Base-by-base conservation (phyloP, 2,888 invertebrate species). In the Drepanosiphum platanoidis region DNA sequence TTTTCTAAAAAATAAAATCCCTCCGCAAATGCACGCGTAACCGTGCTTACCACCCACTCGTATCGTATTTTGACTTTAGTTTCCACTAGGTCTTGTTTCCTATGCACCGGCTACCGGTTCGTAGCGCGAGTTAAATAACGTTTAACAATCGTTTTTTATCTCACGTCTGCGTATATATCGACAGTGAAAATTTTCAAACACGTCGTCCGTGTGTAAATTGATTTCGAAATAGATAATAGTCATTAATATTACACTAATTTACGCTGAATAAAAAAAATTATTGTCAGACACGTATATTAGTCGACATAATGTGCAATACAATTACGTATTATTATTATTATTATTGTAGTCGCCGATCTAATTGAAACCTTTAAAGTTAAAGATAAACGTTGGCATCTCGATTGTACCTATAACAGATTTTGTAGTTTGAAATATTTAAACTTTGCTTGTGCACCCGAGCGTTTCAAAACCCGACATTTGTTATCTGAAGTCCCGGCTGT, bases 401-500 rank as follows among this genome's bases (percentile, higher is more conserved):
- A 75, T 52, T 36, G 52, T 18, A n/a, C 18, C 30, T 46, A 58
- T 34, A 34, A 8, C 18, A n/a, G 13, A 7, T 34, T n/a, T 58
- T 34, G n/a, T 58, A 7, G 27, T 75, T 61, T 58, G 58, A 30
- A 22, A 79, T 42, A 42, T 22, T 46, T 79, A 32, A 79, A 34
- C 66, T 79, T 68, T 79, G 79, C 32, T 66, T 46, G 46, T 22
- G 42, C 66, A 46, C 32, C 42, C 18, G n/a, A 22, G 36, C 58
- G 39, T 81, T 82, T 82, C 58, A 58, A 82, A 82, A 82, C n/a
- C 71, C 61, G 39, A 82, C 61, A 61, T 81, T 71, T 71, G 36
- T 84, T 84, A 84, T 84, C 84, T 84, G 13, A 52, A 46, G 83
- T 66, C 83, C 39, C 77, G 58, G 71, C 22, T 8, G 58, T 71